Base-by-base conservation (phyloP, 2,113 vertebrate species). In the Gymnocephalus cernua region DNA sequence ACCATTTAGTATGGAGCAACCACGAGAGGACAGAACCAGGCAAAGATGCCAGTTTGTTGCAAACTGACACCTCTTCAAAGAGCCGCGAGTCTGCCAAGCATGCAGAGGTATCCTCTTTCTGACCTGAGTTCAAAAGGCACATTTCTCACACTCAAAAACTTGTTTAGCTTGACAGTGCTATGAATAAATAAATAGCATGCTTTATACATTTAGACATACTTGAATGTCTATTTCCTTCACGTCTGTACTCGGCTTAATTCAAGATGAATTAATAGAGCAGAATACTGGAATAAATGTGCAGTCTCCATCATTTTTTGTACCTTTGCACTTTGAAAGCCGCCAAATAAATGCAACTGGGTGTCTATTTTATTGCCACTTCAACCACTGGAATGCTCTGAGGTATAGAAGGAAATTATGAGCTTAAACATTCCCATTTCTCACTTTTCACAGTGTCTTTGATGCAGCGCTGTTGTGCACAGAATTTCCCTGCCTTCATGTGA, bases 41-140 rank as follows among this genome's bases (percentile, higher is more conserved):
- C 80, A 57, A 80, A 70, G 75, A 85, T 84, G 85, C 82, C 85
- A 85, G 78, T 82, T 76, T 87, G 69, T n/a, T 88, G 80, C 74
- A 93, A 94, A 64, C 73, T 2, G 87, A 92, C 85, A 91, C 86
- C 69, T 85, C 90, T 92, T 94, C 91, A 93, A 93, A 94, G 88
- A 68, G 48, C 74, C 18, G 35, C 15, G 9, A 64, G 72, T 75
- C 86, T 77, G 83, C 85, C 86, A 88, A 80, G 78, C 76, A 53
- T 64, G 80, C 77, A 75, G 82, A 59, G 66, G 66, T 85, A 83
- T 92, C 73, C 29, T 75, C 57, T 89, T 89, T 92, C 87, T 82
- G 74, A 89, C 69, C 89, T 45, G 50, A 75, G 79, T 83, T 87
- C 82, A 83, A 71, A 74, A 79, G 81, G 56, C 59, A 58, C 48